Evolutionary conservation across 2,113 vertebrate species (phyloP).

Genomic region (Microtus richardsoni): DNA sequence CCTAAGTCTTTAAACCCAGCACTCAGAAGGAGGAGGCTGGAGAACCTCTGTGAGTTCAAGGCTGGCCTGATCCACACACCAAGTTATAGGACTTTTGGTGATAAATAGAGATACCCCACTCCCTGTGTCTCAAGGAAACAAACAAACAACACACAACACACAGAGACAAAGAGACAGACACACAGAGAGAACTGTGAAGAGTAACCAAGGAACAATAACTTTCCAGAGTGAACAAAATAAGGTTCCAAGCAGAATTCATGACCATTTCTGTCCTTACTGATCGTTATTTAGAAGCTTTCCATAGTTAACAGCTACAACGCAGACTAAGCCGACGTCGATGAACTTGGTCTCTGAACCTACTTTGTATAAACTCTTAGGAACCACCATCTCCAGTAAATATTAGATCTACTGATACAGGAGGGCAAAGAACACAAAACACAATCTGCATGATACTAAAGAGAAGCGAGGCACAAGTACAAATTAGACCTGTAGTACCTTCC

Average conservation of each 20-base stretch:
- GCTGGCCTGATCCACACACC: neutral
- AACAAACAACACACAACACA: neutral
- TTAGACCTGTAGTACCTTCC: neutral
- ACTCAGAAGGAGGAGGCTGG: neutral
- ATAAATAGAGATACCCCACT: neutral
- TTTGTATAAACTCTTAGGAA: conserved; percentile 36
- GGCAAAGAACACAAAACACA: conserved; percentile 24
- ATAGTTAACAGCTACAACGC: neutral
- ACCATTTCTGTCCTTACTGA: conserved; percentile 31
- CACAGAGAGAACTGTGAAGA: too few species aligned
- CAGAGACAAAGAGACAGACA: neutral
- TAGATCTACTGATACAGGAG: neutral
- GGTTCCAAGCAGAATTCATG: conserved; percentile 37
- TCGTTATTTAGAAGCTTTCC: neutral
- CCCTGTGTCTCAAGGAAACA: neutral
- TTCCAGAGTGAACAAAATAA: neutral
- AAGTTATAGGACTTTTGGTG: neutral
- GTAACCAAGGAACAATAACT: neutral
- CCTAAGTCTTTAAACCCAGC: neutral
- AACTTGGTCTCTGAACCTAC: neutral
- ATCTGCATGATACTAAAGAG: neutral
- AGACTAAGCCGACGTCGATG: neutral
- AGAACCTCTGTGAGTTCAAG: neutral
- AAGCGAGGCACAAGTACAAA: neutral
- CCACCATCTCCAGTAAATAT: neutral